Conservation (phyloP, 2,113 vertebrate genomes). For the Shinisaurus crocodilurus region DNA sequence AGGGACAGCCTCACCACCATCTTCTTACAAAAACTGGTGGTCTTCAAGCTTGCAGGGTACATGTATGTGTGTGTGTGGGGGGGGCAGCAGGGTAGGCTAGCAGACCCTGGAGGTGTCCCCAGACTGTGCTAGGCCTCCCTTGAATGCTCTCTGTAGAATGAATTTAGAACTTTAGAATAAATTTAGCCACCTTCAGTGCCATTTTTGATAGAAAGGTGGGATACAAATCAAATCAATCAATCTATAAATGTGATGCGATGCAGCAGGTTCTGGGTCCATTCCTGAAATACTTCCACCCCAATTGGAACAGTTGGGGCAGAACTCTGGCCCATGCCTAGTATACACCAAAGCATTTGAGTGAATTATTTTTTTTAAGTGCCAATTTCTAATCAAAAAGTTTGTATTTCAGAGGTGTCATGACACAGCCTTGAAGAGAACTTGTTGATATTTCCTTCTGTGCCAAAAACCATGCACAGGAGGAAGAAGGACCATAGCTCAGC, state of each 20-base stretch:
- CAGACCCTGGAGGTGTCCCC: no score
- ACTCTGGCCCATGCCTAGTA: not conserved
- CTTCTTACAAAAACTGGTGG: no score
- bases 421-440: not conserved
- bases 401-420: not conserved
- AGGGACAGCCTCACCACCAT: no score
- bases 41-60: no score
- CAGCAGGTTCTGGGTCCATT: not conserved
- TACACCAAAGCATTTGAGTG: not conserved
- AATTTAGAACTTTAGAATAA: no score
- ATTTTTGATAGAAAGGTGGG: no score
- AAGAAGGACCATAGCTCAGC: not conserved
- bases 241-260: not conserved
- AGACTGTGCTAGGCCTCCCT: no score
- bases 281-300: not conserved
- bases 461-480: not conserved
- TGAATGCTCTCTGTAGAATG: no score
- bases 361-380: not conserved
- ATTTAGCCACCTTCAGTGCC: no score
- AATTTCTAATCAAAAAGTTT: not conserved
- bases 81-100: no score
- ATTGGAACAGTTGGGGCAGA: not conserved
- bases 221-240: no score
- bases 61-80: no score
- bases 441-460: not conserved